Conservation (phyloP, 2,113 vertebrate genomes). For the Neopipo cinnamomea region DNA sequence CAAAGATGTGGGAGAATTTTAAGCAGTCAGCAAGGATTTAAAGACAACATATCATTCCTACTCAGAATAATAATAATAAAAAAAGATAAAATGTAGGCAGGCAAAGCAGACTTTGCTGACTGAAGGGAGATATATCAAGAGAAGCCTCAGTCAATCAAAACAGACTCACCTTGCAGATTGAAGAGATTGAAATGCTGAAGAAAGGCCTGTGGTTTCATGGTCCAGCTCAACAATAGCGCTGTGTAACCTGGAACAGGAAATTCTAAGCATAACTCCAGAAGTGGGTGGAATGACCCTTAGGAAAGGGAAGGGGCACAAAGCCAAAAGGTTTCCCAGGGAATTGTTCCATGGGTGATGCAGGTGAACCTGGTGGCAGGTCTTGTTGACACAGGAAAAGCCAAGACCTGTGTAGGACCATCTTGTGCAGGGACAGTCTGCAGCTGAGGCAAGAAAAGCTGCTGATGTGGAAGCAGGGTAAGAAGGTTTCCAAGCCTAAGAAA, state of each 20-base stretch:
- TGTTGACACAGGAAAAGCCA: background rate
- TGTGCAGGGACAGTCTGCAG: background rate
- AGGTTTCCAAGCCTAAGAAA: background rate
- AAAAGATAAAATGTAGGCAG: background rate
- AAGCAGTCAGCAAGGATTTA: slow-evolving; percentile 60
- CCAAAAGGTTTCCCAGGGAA: background rate
- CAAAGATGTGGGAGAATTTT: slow-evolving; percentile 63
- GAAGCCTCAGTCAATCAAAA: background rate
- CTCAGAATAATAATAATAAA: background rate
- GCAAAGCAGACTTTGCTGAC: background rate
- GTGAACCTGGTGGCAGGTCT: background rate
- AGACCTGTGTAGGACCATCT: background rate
- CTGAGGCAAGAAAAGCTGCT: background rate
- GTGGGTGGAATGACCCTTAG: background rate
- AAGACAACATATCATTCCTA: slow-evolving; percentile 44
- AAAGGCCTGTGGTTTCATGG: background rate
- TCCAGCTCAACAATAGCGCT: accelerated
- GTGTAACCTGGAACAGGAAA: background rate
- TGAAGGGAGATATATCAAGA: background rate
- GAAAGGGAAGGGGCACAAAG: background rate
- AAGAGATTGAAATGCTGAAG: background rate
- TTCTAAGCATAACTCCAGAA: background rate
- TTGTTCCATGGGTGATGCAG: background rate
- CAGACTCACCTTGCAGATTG: background rate
- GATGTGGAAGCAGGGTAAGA: background rate